A percentile compares a stretch with the other conserved stretches of the same genome.
phyloP scores from a whole-genome alignment of 2,888 invertebrate species.

The Limnephilus marmoratus region DNA sequence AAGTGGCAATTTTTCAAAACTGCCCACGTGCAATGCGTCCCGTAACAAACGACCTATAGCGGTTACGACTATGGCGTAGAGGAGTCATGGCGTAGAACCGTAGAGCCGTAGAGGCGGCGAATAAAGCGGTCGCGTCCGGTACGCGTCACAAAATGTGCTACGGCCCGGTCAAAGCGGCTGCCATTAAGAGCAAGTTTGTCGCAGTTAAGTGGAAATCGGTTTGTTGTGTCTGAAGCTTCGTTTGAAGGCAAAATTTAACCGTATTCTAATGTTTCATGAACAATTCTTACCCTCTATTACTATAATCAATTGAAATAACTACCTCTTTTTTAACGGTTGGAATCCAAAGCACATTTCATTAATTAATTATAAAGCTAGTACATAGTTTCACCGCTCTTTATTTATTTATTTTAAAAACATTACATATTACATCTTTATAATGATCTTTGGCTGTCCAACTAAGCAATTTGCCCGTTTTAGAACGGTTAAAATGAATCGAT shows the following conservation, averaged over 20 bases:
- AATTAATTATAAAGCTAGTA: no score
- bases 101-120: not conserved
- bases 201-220: not conserved
- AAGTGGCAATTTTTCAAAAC: conserved; percentile 53
- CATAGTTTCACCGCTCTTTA: no score
- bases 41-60: conserved; percentile 14
- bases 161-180: not conserved
- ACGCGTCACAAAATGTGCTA: conserved; percentile 34
- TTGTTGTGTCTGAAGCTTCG: not conserved
- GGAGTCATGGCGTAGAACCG: not conserved
- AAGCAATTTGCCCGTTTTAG: no score
- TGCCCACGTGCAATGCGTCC: conserved; percentile 26
- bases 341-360: no score
- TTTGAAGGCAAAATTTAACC: not conserved
- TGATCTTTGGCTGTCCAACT: no score
- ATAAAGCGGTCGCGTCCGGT: conserved; percentile 23
- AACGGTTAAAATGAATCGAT: no score
- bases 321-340: not conserved
- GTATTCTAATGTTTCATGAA: not conserved
- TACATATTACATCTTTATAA: no score
- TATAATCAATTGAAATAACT: no score
- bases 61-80: not conserved
- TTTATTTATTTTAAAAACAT: no score
- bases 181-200: not conserved
- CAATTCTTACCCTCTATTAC: no score